Conservation (phyloP, 2,888 invertebrate genomes). For the Argyresthia goedartella region DNA sequence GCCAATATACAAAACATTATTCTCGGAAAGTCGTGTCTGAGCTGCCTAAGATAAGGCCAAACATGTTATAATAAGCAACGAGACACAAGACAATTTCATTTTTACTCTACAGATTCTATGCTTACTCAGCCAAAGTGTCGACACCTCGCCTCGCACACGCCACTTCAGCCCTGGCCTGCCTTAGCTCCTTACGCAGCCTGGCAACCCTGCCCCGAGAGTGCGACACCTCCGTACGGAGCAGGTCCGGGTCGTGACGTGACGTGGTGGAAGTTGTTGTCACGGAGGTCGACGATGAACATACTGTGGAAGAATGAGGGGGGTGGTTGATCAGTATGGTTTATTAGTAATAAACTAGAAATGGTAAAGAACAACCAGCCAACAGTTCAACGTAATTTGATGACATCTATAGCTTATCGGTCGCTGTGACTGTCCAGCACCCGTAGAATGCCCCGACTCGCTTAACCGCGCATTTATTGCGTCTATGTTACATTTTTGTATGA, state of each 20-base stretch:
- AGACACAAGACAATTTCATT: neutral
- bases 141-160: constrained; percentile 93
- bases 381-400: neutral
- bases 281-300: constrained; percentile 84
- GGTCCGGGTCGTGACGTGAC: constrained; percentile 94
- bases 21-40: neutral
- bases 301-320: constrained; percentile 60
- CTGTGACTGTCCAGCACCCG: too few relatives aligned
- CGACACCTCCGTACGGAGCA: constrained; percentile 91
- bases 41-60: neutral
- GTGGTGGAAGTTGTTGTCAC: constrained; percentile 82
- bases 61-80: neutral
- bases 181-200: constrained; percentile 88
- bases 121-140: constrained; percentile 90
- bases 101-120: constrained; percentile 16
- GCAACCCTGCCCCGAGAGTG: constrained; percentile 91
- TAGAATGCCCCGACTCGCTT: too few relatives aligned
- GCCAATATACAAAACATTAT: neutral
- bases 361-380: too few relatives aligned
- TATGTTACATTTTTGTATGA: too few relatives aligned
- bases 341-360: too few relatives aligned
- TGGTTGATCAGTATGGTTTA: neutral
- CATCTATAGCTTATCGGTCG: too few relatives aligned
- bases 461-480: too few relatives aligned
- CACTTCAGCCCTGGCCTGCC: constrained; percentile 93